phyloP scores from a whole-genome alignment of 2,797 vertebrate species.

The Hybognathus amarus region DNA sequence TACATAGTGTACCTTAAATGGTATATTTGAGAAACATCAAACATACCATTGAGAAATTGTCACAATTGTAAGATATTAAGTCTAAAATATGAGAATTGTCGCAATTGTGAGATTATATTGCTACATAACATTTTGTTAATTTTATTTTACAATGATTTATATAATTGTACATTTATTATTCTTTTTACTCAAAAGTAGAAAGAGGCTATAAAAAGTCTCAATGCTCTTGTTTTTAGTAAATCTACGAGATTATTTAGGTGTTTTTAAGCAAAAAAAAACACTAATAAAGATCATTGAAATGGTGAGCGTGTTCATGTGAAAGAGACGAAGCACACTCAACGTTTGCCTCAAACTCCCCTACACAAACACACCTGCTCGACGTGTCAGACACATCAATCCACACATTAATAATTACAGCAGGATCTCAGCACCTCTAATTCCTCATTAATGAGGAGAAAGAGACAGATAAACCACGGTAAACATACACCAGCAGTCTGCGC shows the following conservation, averaged over 20 bases:
- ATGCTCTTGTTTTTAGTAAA: too few species aligned
- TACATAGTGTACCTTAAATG: background rate
- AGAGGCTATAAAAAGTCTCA: too few species aligned
- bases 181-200: too few species aligned
- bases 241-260: too few species aligned
- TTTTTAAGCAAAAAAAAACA: background rate
- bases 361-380: constrained; percentile 8
- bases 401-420: constrained; percentile 3
- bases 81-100: too few species aligned
- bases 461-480: background rate
- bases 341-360: background rate
- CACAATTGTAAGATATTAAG: background rate
- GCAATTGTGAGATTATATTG: background rate
- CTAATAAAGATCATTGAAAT: background rate
- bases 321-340: background rate
- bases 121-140: too few species aligned
- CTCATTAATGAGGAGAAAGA: background rate
- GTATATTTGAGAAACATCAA: too few species aligned
- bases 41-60: background rate
- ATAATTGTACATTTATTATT: too few species aligned
- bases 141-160: too few species aligned
- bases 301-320: background rate
- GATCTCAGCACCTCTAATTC: constrained; percentile 26
- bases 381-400: constrained; percentile 22
- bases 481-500: constrained; percentile 6